Evolutionary conservation across 2,113 vertebrate species (phyloP).

Genomic region (Chionodraco myersi): DNA sequence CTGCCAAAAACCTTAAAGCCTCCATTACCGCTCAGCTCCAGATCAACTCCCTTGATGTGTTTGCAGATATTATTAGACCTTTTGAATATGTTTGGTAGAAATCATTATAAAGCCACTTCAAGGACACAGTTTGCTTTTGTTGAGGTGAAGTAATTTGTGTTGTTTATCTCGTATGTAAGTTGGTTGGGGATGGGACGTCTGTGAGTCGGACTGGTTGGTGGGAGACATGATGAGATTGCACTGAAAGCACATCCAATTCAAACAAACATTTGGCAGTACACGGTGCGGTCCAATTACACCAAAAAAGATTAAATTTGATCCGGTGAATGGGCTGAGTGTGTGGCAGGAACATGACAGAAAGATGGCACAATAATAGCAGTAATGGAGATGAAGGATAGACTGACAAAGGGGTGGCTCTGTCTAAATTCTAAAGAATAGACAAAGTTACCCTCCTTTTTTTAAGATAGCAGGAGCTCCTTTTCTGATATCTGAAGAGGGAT

Average conservation of each 20-base stretch:
- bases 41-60: slow-evolving; percentile 1
- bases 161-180: slow-evolving; percentile 9
- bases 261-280: slow-evolving; percentile 67
- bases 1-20: slow-evolving; percentile 15
- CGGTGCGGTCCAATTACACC: slow-evolving; percentile 36
- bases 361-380: slow-evolving; percentile 26
- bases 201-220: slow-evolving; percentile 11
- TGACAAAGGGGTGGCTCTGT: not conserved
- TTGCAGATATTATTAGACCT: slow-evolving; percentile 17
- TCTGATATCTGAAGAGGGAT: slow-evolving; percentile 44
- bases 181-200: slow-evolving; percentile 5
- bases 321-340: slow-evolving; percentile 57
- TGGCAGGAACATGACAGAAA: slow-evolving; percentile 19
- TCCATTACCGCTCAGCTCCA: not conserved
- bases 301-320: slow-evolving; percentile 46
- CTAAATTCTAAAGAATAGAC: not conserved
- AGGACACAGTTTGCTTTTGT: not conserved
- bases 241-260: slow-evolving; percentile 48
- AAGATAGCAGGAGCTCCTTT: slow-evolving; percentile 9
- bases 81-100: not conserved
- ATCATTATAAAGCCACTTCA: slow-evolving; percentile 2
- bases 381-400: not conserved
- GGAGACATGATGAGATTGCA: slow-evolving; percentile 35
- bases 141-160: not conserved
- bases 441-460: not conserved